Conservation (phyloP, 2,797 vertebrate species). For the Sorex maritimensis region DNA sequence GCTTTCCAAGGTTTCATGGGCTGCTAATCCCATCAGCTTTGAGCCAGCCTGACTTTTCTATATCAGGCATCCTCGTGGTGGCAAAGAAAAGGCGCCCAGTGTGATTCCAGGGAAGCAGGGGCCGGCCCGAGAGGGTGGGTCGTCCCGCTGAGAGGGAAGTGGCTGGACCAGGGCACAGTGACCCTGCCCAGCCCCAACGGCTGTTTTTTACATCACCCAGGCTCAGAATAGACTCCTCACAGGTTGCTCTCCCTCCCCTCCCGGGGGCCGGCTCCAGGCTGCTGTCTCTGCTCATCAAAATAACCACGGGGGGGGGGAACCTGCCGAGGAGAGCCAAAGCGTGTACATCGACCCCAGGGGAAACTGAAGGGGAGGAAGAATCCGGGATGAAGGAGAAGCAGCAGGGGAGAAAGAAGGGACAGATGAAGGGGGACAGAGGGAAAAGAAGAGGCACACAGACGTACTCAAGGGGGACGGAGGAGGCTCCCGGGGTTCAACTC, state of each 20-base stretch:
- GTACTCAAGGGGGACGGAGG: no score
- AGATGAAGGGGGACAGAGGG: not conserved
- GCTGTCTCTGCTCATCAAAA: constrained; percentile 54
- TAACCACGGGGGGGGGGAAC: not conserved
- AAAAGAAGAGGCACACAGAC: no score
- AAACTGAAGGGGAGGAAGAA: not conserved
- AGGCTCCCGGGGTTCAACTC: not conserved
- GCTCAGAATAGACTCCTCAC: constrained; percentile 51
- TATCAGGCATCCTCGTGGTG: constrained; percentile 62
- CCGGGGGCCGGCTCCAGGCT: not conserved
- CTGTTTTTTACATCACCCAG: constrained; percentile 71
- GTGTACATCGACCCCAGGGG: not conserved
- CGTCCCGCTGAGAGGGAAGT: constrained; percentile 59
- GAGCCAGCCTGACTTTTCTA: constrained; percentile 69
- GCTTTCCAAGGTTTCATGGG: constrained; percentile 49
- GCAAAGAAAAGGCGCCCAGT: not conserved
- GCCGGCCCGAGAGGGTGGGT: not conserved
- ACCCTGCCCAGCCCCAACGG: constrained; percentile 67
- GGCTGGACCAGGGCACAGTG: constrained; percentile 25
- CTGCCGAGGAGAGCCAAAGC: not conserved
- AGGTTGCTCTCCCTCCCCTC: not conserved
- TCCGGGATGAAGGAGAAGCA: no score
- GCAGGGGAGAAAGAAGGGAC: accelerated
- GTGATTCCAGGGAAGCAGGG: constrained; percentile 65
- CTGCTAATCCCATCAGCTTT: constrained; percentile 70